A percentile compares a stretch with the other conserved stretches of the same genome.
These are phyloP conservation scores for Aleadryas rufinucha DNA, from an alignment of 2,113 vertebrate genomes.

Conservation along the genomic window DNA sequence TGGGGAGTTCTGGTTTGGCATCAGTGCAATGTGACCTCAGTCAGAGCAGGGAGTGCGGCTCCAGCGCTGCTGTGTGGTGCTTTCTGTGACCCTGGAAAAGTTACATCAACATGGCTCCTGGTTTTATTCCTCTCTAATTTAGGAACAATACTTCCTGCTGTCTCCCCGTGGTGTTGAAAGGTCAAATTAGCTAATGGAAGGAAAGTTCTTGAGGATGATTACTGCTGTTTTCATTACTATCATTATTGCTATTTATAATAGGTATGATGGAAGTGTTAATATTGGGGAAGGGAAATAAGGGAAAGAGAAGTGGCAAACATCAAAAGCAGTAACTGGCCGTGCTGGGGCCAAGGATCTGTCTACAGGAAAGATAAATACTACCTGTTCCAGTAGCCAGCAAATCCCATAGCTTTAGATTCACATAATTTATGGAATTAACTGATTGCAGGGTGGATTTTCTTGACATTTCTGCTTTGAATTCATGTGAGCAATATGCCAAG, in stretches of 20 bases:
- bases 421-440: background rate
- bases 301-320: background rate
- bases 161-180: background rate
- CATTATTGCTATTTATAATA: background rate
- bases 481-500: background rate
- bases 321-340: background rate
- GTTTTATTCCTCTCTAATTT: conserved; percentile 29
- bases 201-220: background rate
- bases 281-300: background rate
- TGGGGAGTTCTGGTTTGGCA: background rate
- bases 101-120: conserved; percentile 10
- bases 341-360: background rate
- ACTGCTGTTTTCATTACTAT: background rate
- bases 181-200: background rate
- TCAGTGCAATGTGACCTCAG: background rate
- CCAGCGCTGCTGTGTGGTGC: background rate
- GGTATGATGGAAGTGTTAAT: background rate
- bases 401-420: background rate
- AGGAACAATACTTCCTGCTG: background rate
- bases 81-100: conserved; percentile 35
- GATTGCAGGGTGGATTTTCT: background rate
- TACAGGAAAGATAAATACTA: background rate
- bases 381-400: background rate
- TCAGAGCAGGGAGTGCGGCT: background rate
- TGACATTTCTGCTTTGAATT: background rate